These are phyloP conservation scores for Drosophila oshimai DNA, from an alignment of 1,140 invertebrate species.

Conservation along the genomic window DNA sequence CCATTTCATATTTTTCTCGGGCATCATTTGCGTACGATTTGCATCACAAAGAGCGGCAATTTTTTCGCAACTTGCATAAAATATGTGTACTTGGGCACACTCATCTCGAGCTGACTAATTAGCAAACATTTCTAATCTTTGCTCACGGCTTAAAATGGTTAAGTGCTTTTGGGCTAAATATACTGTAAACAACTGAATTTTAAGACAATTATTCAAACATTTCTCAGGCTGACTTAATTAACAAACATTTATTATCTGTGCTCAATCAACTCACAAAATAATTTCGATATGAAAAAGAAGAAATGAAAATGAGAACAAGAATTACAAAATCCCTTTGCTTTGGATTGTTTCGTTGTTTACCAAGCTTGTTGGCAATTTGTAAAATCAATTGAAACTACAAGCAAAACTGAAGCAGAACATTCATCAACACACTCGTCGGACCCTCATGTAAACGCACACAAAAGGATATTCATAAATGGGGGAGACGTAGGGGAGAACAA, in stretches of 20 bases:
- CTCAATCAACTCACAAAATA: background rate
- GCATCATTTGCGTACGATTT: conserved; percentile 73
- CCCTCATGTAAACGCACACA: conserved; percentile 18
- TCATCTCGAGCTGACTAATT: conserved; percentile 57
- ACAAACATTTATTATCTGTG: conserved; percentile 26
- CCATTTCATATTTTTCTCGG: conserved; percentile 74
- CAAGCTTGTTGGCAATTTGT: conserved; percentile 61
- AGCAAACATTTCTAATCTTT: conserved; percentile 45
- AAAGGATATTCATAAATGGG: conserved; percentile 4
- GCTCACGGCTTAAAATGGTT: conserved; percentile 6
- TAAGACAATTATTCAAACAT: too few relatives aligned
- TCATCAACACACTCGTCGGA: conserved; percentile 33
- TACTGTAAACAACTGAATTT: too few relatives aligned
- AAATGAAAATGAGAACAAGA: conserved; percentile 12
- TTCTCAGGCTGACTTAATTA: conserved; percentile 58
- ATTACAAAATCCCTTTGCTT: conserved; percentile 25
- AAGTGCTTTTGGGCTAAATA: background rate
- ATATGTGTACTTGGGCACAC: conserved; percentile 34
- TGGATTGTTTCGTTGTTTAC: conserved; percentile 22
- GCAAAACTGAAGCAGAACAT: conserved; percentile 9
- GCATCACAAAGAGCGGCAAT: conserved; percentile 64
- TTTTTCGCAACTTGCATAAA: conserved; percentile 38
- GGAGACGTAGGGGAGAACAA: conserved; percentile 39
- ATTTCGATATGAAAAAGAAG: background rate
- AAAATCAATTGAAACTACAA: conserved; percentile 57